These are phyloP conservation scores for Stenotaenia linearis DNA, from an alignment of 2,888 invertebrate species.

Conservation along the genomic window DNA sequence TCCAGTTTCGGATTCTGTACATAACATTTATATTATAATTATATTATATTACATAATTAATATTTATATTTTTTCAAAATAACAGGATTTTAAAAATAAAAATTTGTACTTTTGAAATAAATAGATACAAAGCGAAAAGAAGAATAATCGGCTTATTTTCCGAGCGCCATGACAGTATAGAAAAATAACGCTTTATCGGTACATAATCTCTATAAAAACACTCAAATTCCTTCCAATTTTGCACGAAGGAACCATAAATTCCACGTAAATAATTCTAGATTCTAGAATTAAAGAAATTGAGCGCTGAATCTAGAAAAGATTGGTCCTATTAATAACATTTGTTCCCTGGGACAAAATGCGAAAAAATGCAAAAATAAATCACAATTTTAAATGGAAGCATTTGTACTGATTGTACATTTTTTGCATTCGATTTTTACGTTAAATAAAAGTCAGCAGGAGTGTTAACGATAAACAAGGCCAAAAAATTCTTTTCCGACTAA, in stretches of 20 bases:
- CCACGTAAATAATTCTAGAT: background rate
- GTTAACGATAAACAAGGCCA: background rate
- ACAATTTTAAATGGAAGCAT: background rate
- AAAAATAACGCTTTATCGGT: background rate
- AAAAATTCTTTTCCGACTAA: background rate
- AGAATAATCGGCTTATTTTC: background rate
- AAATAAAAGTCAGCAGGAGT: constrained; percentile 4
- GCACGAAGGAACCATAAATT: background rate
- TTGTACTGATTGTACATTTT: background rate
- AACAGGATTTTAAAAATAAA: background rate
- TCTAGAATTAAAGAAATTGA: background rate
- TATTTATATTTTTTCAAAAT: background rate
- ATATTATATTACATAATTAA: background rate
- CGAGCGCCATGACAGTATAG: background rate
- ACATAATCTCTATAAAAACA: background rate
- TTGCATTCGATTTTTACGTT: background rate
- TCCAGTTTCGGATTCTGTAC: background rate
- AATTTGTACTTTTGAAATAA: background rate
- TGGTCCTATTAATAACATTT: background rate
- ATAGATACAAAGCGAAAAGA: background rate
- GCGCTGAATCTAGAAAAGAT: background rate
- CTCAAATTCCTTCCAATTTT: background rate
- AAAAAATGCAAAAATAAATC: background rate
- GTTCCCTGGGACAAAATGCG: background rate
- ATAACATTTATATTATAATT: background rate